A percentile compares a stretch with the other conserved stretches of the same genome.
Evolutionary conservation across 2,113 vertebrate species (phyloP).

Genomic region (Callorhinus ursinus): DNA sequence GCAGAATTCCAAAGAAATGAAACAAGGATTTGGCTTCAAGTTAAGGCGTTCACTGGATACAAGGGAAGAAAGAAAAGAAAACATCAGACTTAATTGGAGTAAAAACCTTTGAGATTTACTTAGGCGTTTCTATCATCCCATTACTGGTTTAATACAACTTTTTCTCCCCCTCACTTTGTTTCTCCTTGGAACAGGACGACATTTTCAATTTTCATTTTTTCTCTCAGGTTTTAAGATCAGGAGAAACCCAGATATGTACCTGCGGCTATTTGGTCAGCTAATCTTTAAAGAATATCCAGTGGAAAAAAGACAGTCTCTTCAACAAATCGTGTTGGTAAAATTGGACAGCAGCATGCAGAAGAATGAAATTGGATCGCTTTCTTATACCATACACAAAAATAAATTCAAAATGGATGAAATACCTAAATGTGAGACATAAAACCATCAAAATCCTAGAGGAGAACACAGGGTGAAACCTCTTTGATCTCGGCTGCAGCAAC

Average conservation of each 20-base stretch:
- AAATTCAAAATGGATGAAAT: background rate
- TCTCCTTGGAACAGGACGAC: background rate
- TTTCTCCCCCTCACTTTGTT: background rate
- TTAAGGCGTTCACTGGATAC: background rate
- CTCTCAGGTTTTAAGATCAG: background rate
- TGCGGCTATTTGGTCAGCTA: background rate
- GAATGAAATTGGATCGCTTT: background rate
- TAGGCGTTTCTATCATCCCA: background rate
- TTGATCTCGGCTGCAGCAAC: too few species aligned
- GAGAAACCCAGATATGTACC: background rate
- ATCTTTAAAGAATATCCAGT: background rate
- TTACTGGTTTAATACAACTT: background rate
- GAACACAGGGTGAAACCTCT: too few species aligned
- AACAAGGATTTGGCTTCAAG: background rate
- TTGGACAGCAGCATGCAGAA: background rate
- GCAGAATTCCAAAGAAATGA: background rate
- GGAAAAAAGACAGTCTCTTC: background rate
- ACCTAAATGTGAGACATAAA: background rate
- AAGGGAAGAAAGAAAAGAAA: background rate
- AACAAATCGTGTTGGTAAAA: background rate
- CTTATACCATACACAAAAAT: background rate
- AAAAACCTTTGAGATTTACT: background rate
- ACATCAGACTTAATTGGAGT: background rate
- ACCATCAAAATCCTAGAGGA: background rate
- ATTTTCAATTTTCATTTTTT: conserved; percentile 10